A percentile compares a stretch with the other conserved stretches of the same genome.
phyloP scores from a whole-genome alignment of 2,113 vertebrate species.

The Labeo catla region DNA sequence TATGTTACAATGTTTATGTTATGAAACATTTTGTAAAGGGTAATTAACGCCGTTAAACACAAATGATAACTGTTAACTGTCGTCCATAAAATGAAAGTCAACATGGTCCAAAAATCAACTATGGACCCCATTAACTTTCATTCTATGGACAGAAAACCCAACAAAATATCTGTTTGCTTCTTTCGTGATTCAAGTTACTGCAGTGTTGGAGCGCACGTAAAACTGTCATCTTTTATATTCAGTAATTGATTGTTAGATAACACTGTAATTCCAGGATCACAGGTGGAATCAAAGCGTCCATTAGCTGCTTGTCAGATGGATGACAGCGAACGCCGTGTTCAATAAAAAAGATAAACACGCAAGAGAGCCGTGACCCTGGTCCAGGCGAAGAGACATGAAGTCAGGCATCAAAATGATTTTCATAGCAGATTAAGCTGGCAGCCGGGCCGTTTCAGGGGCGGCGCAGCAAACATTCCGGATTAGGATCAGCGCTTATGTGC shows the following conservation, averaged over 20 bases:
- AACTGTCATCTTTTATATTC: slow-evolving; percentile 54
- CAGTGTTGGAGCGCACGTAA: slow-evolving; percentile 29
- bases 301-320: slow-evolving; percentile 40
- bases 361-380: slow-evolving; percentile 52
- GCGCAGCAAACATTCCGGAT: slow-evolving; percentile 74
- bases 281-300: slow-evolving; percentile 32
- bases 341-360: slow-evolving; percentile 41
- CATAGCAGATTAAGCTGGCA: slow-evolving; percentile 56
- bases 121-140: background rate
- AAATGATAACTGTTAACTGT: background rate
- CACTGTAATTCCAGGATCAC: slow-evolving; percentile 68
- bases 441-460: slow-evolving; percentile 59
- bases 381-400: slow-evolving; percentile 36
- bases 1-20: background rate
- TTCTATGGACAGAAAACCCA: background rate
- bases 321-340: slow-evolving; percentile 34
- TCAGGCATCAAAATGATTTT: slow-evolving; percentile 46
- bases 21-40: background rate
- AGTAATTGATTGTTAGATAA: slow-evolving; percentile 49
- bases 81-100: background rate
- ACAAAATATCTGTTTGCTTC: background rate
- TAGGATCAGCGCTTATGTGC: slow-evolving; percentile 74
- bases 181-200: background rate
- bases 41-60: background rate
- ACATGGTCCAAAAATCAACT: background rate